Base-by-base conservation (phyloP, 2,797 vertebrate species). In the Xenentodon cancila region DNA sequence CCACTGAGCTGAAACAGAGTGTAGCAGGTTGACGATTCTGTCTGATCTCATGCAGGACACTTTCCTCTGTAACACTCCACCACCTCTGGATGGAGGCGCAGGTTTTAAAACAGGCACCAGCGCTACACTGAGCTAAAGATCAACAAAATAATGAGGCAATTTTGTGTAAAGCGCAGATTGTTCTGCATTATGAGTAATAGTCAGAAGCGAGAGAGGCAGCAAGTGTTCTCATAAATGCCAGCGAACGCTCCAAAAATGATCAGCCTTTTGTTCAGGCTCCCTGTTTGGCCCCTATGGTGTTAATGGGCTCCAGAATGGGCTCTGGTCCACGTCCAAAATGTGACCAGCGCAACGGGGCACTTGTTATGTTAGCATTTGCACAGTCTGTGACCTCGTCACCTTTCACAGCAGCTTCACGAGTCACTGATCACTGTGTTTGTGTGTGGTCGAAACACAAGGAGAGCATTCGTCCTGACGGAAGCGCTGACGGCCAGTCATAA, bases 231-330 rank as follows among this genome's bases (percentile, higher is more conserved):
- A n/a, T 47, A 21, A 30, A 44, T 49, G 20, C 13, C 47, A 40
- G 49, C 21, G 40, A 65, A 27, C 44, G 59, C 20, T 27, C 30
- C 27, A 62, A 48, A 69, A 47, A 68, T 59, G 4, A 79, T 74
- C 52, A 74, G 15, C 34, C 70, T 25, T 34, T 47, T 57, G 44
- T 20, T 32, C 56, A 0, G 47, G 21, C 65, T 64, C 48, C 70
- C 18, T 68, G 58, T 62, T 79, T 27, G 43, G 44, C 68, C 64
- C 79, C 73, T 57, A 58, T 68, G 79, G 77, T 54, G 77, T 73
- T 84, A 75, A 77, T 74, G 73, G 82, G 62, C 59, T 66, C 59
- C 34, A 51, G 58, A 75, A 77, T 72, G 73, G 82, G 62, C 59
- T 66, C 59, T 37, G 56, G 58, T 76, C 60, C 65, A 75, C 63